Conservation (phyloP, 2,113 vertebrate species). For the Platysteira castanea region DNA sequence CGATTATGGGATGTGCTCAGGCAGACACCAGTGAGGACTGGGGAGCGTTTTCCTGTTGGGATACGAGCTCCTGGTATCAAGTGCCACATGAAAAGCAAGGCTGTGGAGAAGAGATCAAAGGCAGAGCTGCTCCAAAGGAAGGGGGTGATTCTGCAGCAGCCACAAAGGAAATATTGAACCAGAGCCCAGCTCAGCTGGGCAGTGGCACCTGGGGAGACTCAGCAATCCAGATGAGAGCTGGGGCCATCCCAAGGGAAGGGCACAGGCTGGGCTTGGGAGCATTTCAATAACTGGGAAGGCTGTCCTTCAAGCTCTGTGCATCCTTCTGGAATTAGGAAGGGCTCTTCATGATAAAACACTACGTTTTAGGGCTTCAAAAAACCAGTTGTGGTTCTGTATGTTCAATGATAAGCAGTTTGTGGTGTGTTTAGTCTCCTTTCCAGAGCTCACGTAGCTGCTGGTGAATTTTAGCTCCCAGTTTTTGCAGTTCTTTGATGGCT, state of each 20-base stretch:
- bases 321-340: neutral
- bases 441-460: neutral
- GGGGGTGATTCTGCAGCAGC: neutral
- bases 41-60: neutral
- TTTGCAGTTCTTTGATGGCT: neutral
- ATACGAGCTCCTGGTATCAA: neutral
- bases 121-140: neutral
- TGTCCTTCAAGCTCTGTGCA: neutral
- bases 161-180: neutral
- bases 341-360: neutral
- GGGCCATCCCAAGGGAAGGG: neutral
- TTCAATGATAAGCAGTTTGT: too few species aligned
- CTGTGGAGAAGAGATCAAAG: neutral
- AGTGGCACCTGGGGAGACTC: neutral
- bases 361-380: neutral
- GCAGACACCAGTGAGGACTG: rapidly evolving
- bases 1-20: neutral
- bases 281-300: rapidly evolving
- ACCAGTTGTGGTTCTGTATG: rapidly evolving
- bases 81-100: neutral
- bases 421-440: neutral
- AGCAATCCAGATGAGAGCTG: neutral
- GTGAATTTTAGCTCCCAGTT: neutral
- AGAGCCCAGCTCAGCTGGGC: neutral
- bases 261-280: rapidly evolving